Percentiles rank a stretch among this genome's conserved stretches.
phyloP scores from a whole-genome alignment of 2,797 vertebrate species.

The Chelidonichthys spinosus region DNA sequence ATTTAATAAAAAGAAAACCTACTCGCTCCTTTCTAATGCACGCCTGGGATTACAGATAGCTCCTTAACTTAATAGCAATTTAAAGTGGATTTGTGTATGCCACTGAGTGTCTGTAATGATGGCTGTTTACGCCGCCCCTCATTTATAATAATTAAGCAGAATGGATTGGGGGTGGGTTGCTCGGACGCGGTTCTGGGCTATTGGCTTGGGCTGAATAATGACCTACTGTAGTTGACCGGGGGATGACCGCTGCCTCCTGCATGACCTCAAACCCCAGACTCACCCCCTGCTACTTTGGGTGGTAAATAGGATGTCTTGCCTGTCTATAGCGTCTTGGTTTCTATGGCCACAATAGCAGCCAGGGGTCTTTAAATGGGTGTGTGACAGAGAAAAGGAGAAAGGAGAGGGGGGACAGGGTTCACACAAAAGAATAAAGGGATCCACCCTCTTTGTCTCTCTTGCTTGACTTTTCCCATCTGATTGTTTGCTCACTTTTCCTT shows the following conservation, averaged over 20 bases:
- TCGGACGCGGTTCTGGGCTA: conserved; percentile 91
- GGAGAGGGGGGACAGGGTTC: conserved; percentile 58
- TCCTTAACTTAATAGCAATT: conserved; percentile 91
- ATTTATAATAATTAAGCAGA: conserved; percentile 99
- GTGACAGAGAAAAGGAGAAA: conserved; percentile 74
- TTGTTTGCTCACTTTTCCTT: conserved; percentile 80
- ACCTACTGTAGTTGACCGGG: conserved; percentile 97
- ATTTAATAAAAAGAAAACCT: conserved; percentile 83
- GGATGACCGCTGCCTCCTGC: conserved; percentile 96
- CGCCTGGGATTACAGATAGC: conserved; percentile 86
- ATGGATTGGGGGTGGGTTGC: conserved; percentile 87
- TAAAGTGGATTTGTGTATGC: conserved; percentile 90
- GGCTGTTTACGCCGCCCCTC: conserved; percentile 90
- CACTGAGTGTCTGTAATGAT: conserved; percentile 90
- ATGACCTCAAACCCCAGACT: conserved; percentile 93
- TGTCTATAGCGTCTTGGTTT: conserved; percentile 85
- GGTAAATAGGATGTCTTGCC: conserved; percentile 88
- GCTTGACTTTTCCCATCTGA: conserved; percentile 85
- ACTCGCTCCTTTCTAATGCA: conserved; percentile 77
- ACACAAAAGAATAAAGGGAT: conserved; percentile 81
- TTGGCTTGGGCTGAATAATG: conserved; percentile 95
- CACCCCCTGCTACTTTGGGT: conserved; percentile 84
- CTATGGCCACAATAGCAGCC: conserved; percentile 85
- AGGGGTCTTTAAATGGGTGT: conserved; percentile 83
- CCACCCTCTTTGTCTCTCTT: conserved; percentile 75